A percentile compares a stretch with the other conserved stretches of the same genome.
phyloP scores from a whole-genome alignment of 2,797 vertebrate genomes.

The Neosalanx taihuensis region DNA sequence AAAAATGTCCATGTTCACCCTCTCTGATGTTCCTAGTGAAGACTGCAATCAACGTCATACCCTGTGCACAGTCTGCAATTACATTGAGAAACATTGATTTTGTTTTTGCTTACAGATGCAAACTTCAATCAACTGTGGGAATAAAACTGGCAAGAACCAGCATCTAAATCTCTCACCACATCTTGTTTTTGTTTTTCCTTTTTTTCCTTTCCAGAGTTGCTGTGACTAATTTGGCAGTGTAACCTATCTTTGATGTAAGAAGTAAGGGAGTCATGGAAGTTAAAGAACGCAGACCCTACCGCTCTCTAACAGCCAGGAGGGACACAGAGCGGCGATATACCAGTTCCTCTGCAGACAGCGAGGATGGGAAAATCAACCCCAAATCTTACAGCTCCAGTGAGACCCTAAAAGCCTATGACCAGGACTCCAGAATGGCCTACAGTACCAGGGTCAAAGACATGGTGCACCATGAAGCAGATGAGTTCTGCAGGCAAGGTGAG shows the following conservation, averaged over 20 bases:
- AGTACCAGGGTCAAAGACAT: conserved; percentile 88
- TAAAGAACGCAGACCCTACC: conserved; percentile 96
- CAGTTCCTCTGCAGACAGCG: conserved; percentile 92
- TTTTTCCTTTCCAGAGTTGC: conserved; percentile 55
- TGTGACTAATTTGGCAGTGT: conserved; percentile 53
- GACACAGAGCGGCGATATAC: conserved; percentile 93
- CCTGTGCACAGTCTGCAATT: not conserved
- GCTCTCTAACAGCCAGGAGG: conserved; percentile 90
- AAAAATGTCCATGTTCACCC: not conserved
- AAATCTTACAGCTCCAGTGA: conserved; percentile 99
- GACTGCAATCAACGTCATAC: conserved; percentile 3
- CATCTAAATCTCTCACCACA: not conserved
- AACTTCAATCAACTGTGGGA: not conserved
- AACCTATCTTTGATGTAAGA: conserved; percentile 75
- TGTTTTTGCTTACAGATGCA: not conserved
- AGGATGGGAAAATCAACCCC: conserved; percentile 87
- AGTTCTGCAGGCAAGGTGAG: conserved; percentile 89
- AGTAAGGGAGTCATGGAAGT: conserved; percentile 85
- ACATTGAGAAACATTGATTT: conserved; percentile 9
- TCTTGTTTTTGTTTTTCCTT: not conserved
- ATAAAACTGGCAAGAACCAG: not conserved
- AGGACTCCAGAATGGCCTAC: conserved; percentile 89
- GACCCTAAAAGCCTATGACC: conserved; percentile 97
- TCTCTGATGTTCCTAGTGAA: not conserved
- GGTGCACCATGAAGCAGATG: conserved; percentile 93